Base-by-base conservation (phyloP, 2,888 invertebrate genomes). In the Agrochola lychnidis region DNA sequence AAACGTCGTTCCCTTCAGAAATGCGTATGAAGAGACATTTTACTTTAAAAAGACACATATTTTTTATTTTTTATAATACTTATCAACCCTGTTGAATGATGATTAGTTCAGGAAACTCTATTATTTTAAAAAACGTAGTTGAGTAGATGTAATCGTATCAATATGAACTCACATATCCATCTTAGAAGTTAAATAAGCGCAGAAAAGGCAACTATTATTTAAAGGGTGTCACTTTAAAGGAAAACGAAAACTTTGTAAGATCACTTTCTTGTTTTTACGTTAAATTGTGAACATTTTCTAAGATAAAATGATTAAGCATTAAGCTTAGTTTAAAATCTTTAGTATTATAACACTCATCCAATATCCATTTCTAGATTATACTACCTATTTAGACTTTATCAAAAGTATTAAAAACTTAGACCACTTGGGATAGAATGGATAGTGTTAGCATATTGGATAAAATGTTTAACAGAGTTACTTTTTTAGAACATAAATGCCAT, bases 311-410 rank as follows among this genome's bases (percentile, higher is more conserved):
- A 45, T 6, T 36, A 12, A 12, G 10, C 9, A 70, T n/a, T n/a
- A 40, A 64, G 42, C 16, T 16, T 16, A 0, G 12, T 56, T 62
- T n/a, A n/a, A 73, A 30, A 48, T 12, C 22, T 64, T 30, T 57
- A 74, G 25, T 30, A 42, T 45, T 48, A 14, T 22, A 30, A 40
- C 40, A 56, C 1, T 12, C 10, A 57, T 57, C 56, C 30, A 74
- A 69, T 74, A 45, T 12, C 7, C 25, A 30, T 53, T 30, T 62
- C 22, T 22, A 25, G 36, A 51, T 61, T 51, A 12, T 5, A 22
- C 5, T n/a, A n/a, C n/a, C n/a, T n/a, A 51, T 42, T 73, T 53
- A 22, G 48, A 73, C 59, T 72, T 78, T 70, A 25, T 3, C 7
- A 57, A 59, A 66, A 42, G 40, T 42, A 48, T 48, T 48, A 22